phyloP scores from a whole-genome alignment of 2,113 vertebrate genomes.

The Burhinus bistriatus region DNA sequence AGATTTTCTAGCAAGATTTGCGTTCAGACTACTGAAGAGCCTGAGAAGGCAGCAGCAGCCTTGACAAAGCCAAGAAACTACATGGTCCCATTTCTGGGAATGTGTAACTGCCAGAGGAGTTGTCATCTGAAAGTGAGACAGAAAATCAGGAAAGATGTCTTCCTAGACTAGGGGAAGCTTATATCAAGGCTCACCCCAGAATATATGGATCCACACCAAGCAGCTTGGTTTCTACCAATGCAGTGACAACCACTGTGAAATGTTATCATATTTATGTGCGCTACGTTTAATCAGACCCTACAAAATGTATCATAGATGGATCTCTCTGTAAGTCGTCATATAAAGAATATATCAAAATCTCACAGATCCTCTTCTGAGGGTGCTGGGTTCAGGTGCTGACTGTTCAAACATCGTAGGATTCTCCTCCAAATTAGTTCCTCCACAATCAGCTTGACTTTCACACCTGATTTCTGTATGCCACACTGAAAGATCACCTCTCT shows the following conservation, averaged over 20 bases:
- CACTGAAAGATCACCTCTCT: neutral
- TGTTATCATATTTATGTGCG: neutral
- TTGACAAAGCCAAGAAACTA: slow-evolving; percentile 17
- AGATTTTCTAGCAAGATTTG: neutral
- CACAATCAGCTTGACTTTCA: neutral
- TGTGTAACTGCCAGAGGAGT: neutral
- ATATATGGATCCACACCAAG: neutral
- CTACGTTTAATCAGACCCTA: neutral
- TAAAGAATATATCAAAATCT: neutral
- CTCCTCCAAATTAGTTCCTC: neutral
- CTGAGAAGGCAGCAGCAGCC: neutral
- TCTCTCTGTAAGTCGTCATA: neutral
- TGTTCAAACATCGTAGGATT: neutral
- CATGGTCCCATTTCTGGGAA: neutral
- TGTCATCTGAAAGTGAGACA: neutral
- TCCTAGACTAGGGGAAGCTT: neutral
- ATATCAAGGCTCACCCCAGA: neutral
- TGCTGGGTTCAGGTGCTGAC: neutral
- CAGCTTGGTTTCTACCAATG: neutral
- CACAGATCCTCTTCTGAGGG: neutral
- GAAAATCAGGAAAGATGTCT: neutral
- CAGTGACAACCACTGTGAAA: neutral
- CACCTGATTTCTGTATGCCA: neutral
- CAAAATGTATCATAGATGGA: neutral
- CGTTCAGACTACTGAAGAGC: neutral